Conservation (phyloP, 2,797 vertebrate species). For the Esox lucius region DNA sequence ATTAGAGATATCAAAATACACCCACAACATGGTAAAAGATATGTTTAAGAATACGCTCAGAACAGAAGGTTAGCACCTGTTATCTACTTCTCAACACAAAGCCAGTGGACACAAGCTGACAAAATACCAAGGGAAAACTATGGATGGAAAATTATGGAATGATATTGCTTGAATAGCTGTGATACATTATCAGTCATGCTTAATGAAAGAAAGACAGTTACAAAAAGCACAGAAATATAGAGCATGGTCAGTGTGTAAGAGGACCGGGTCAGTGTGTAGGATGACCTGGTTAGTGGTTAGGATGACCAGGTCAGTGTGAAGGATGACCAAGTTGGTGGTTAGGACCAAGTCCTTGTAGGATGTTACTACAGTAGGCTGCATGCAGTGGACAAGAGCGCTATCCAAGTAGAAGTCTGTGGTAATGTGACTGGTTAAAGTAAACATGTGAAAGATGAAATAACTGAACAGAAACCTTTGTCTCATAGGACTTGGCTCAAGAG, state of each 20-base stretch:
- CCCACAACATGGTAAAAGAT: conserved; percentile 34
- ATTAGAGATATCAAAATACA: conserved; percentile 38
- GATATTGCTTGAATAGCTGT: conserved; percentile 53
- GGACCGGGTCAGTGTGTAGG: too few species aligned
- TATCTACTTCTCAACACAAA: conserved; percentile 39
- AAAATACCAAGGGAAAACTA: conserved; percentile 25
- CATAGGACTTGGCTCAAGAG: not conserved
- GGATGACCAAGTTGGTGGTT: too few species aligned
- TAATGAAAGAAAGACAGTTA: not conserved
- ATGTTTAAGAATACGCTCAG: conserved; percentile 39
- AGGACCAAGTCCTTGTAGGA: not conserved
- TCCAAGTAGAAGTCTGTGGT: not conserved
- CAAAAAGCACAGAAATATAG: conserved; percentile 7
- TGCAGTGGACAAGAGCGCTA: not conserved
- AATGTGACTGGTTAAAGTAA: not conserved
- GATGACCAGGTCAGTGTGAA: too few species aligned
- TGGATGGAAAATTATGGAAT: conserved; percentile 17
- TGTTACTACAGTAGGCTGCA: not conserved
- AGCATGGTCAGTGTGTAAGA: too few species aligned
- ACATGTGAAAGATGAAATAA: not conserved
- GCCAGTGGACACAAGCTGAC: conserved; percentile 28
- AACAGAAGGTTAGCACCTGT: conserved; percentile 66
- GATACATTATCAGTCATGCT: not conserved
- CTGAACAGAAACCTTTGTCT: not conserved
- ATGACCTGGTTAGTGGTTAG: too few species aligned